Evolutionary conservation across 1,140 invertebrate species (phyloP).

Genomic region (Trinorchestia longiramus): DNA sequence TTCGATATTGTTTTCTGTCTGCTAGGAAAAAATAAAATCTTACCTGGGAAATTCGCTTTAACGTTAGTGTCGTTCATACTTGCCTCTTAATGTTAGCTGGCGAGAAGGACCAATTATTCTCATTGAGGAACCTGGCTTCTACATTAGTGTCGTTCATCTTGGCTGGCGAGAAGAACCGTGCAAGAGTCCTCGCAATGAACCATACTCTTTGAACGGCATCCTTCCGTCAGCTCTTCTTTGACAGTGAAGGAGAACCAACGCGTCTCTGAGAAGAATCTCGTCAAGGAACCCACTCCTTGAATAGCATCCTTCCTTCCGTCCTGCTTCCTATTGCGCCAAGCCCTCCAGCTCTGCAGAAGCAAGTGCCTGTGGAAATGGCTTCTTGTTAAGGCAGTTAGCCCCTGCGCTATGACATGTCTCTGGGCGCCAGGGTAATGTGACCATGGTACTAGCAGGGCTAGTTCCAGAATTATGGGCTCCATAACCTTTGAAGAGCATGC

Average conservation of each 20-base stretch:
- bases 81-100: not conserved
- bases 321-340: not conserved
- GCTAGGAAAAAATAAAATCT: too few relatives aligned
- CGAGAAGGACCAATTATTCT: not conserved
- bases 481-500: constrained; percentile 43
- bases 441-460: constrained; percentile 21
- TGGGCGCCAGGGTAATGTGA: constrained; percentile 17
- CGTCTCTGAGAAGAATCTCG: not conserved
- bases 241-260: not conserved
- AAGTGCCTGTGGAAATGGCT: constrained; percentile 36
- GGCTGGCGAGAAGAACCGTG: too few relatives aligned
- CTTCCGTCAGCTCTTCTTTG: not conserved
- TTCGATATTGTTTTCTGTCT: too few relatives aligned
- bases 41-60: too few relatives aligned
- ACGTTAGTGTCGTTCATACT: not conserved
- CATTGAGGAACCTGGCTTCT: not conserved
- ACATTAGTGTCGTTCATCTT: not conserved
- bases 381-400: constrained; percentile 52
- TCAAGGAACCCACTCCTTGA: not conserved
- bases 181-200: not conserved
- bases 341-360: not conserved
- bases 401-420: constrained; percentile 13
- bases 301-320: not conserved
- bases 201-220: not conserved
- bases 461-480: constrained; percentile 41